Base-by-base conservation (phyloP, 2,888 invertebrate species). In the Lacanobia wlatinum region DNA sequence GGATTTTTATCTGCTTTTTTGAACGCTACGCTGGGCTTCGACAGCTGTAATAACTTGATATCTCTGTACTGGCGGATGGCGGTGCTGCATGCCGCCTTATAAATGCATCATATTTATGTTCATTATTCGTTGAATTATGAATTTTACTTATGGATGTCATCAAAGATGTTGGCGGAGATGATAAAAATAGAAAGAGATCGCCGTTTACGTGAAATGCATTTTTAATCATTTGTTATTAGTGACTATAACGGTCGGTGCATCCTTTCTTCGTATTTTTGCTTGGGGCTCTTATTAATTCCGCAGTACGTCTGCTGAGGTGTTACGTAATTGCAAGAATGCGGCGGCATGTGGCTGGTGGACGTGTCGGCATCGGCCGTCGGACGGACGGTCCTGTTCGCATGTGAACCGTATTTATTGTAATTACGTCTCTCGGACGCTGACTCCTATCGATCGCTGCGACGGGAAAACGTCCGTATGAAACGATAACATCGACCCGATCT, bases 361-460 rank as follows among this genome's bases (percentile, higher is more conserved):
- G 87, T 88, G 90, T 89, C 85, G 84, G 84, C 86, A 82, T 78
- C 68, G 60, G 53, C 10, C 53, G 59, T 21, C 40, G 58, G 58
- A 58, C 40, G 59, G 80, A 65, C 60, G 64, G 91, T 92, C 93
- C 92, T 92, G 92, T 88, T 91, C 89, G 91, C 91, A 92, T 92
- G 93, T 92, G 92, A 92, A 91, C 92, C 88, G 91, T 93, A 92
- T 93, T 94, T 95, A 95, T 94, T 93, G 92, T 94, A 95, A 95
- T 95, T 94, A 95, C 92, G 89, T 89, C 89, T 84, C 87, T 88
- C 89, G 91, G 88, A 86, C 90, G 88, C 89, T 90, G 90, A 90
- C 89, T 91, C 87, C 79, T 85, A 78, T 87, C 78, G 73, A 85
- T 87, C 89, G 90, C 68, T 82, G 75, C 90, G 90, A 91, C 91